Percentiles rank a stretch among this genome's conserved stretches.
These are phyloP conservation scores for Oreochromis spilurus DNA, from an alignment of 2,113 vertebrate genomes.

Conservation along the genomic window DNA sequence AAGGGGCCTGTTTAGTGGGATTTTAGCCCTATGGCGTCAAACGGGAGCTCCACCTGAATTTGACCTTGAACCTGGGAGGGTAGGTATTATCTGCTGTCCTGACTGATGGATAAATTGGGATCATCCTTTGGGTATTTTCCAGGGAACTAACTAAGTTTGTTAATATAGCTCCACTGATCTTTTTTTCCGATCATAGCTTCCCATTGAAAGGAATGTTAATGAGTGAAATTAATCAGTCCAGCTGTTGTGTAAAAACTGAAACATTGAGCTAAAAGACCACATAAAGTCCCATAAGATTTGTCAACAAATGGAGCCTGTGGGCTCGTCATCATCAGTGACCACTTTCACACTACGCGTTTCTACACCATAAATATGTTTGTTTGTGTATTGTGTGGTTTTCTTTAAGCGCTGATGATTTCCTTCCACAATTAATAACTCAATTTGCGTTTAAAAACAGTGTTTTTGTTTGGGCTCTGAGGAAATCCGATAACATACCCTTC, in stretches of 20 bases:
- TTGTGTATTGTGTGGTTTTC: background rate
- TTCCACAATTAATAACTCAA: background rate
- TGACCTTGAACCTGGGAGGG: conserved; percentile 22
- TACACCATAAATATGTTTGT: background rate
- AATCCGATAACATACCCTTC: background rate
- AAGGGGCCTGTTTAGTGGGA: conserved; percentile 9
- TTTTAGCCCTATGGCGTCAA: conserved; percentile 47
- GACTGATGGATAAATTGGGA: conserved; percentile 21
- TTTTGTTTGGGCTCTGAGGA: background rate
- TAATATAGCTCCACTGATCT: background rate
- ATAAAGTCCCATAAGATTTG: background rate
- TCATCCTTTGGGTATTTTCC: background rate
- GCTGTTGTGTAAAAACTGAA: background rate
- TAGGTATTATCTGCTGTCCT: conserved; percentile 17
- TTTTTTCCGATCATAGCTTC: background rate
- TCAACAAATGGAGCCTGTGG: background rate
- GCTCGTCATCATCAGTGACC: background rate
- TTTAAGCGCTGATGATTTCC: background rate
- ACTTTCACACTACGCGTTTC: background rate
- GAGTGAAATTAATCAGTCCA: background rate
- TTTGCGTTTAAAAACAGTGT: background rate
- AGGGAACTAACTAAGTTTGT: background rate
- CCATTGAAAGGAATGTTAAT: background rate
- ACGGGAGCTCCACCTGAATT: conserved; percentile 53
- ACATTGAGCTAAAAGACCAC: background rate